Evolutionary conservation across 2,888 invertebrate species (phyloP).

Genomic region (Caenorhabditis drosophilae): DNA sequence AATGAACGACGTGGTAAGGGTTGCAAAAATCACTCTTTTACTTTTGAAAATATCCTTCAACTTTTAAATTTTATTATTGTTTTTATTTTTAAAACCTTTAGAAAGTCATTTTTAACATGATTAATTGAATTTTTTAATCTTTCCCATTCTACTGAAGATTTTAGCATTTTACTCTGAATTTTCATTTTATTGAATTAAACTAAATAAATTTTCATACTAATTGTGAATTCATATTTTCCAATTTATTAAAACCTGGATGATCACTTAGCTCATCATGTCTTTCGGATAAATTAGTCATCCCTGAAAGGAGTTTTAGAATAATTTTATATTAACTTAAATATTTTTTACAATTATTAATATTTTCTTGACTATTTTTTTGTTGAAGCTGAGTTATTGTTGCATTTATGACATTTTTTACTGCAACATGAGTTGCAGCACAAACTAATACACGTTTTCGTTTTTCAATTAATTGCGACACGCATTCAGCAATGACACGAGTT

Average conservation of each 20-base stretch:
- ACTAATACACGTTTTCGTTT: slow-evolving; percentile 44
- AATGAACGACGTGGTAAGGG: slow-evolving; percentile 26
- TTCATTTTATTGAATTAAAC: too few relatives aligned
- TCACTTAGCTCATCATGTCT: slow-evolving; percentile 3
- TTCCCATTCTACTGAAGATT: too few relatives aligned
- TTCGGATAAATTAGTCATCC: slow-evolving; percentile 2
- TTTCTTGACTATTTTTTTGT: not conserved
- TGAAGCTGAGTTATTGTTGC: too few relatives aligned
- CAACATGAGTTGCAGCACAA: slow-evolving; percentile 48
- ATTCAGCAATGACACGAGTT: slow-evolving; percentile 51
- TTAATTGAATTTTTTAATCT: too few relatives aligned
- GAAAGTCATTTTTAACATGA: too few relatives aligned
- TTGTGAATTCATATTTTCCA: not conserved
- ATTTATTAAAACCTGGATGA: not conserved
- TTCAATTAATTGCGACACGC: slow-evolving; percentile 23
- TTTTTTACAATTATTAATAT: not conserved
- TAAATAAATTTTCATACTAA: not conserved
- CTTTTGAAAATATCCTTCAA: slow-evolving; percentile 6
- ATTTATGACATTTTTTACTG: slow-evolving; percentile 40
- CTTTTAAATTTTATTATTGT: not conserved
- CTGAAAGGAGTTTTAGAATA: slow-evolving; percentile 6
- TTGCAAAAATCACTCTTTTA: slow-evolving; percentile 33
- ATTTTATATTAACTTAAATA: not conserved
- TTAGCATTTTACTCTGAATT: too few relatives aligned
- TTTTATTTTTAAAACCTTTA: not conserved